A percentile compares a stretch with the other conserved stretches of the same genome.
These are phyloP conservation scores for Phaethornis superciliosus DNA, from an alignment of 2,113 vertebrate species.

Conservation along the genomic window DNA sequence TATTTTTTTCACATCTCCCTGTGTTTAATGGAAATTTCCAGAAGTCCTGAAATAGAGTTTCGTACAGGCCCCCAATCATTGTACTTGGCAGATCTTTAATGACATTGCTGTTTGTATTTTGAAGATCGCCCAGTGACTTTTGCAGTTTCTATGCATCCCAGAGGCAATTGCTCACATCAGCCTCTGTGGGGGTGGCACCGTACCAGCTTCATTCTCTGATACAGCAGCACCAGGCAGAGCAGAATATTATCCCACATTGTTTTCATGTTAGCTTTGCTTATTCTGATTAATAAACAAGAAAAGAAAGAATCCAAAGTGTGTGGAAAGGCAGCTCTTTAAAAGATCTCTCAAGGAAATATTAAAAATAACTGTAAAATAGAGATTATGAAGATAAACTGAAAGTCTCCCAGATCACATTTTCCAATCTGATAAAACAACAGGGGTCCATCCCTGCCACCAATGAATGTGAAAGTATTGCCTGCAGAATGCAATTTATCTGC, in stretches of 20 bases:
- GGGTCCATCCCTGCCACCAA: neutral
- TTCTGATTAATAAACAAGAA: neutral
- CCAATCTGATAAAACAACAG: neutral
- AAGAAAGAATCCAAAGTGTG: neutral
- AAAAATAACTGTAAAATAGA: neutral
- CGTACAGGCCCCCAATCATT: neutral
- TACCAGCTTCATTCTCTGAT: neutral
- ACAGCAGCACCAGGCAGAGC: neutral
- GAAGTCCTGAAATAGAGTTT: neutral
- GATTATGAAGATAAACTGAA: neutral
- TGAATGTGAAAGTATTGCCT: neutral
- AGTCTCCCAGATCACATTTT: neutral
- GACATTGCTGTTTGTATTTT: neutral
- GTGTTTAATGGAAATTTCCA: neutral
- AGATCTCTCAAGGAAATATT: neutral
- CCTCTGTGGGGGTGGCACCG: neutral
- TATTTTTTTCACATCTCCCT: neutral
- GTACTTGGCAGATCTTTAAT: slow-evolving; percentile 3
- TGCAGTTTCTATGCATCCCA: neutral
- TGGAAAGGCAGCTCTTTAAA: neutral
- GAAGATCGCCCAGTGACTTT: neutral
- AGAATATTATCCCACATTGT: neutral
- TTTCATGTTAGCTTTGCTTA: neutral
- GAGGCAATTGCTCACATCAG: neutral
- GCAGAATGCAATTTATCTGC: neutral